Evolutionary conservation across 2,888 invertebrate genomes (phyloP).

Genomic region (Lobophora halterata): DNA sequence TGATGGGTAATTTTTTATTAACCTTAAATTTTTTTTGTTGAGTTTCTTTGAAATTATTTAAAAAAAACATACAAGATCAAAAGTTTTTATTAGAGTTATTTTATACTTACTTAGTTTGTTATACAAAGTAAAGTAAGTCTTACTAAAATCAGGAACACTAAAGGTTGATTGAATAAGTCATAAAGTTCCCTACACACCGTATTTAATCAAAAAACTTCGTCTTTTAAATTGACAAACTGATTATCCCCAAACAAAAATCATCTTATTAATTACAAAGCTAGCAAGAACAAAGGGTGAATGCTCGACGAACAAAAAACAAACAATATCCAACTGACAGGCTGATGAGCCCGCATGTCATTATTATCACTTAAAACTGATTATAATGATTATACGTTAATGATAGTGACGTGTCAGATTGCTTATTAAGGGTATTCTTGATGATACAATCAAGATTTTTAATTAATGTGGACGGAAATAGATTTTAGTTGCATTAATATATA

Average conservation of each 20-base stretch:
- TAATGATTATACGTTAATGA: slow-evolving; percentile 66
- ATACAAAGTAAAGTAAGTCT: too few relatives aligned
- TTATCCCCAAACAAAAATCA: slow-evolving; percentile 6
- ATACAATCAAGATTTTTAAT: slow-evolving; percentile 52
- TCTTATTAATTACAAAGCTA: slow-evolving; percentile 27
- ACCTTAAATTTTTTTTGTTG: too few relatives aligned
- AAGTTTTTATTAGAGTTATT: too few relatives aligned
- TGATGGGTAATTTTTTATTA: too few relatives aligned
- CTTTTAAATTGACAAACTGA: background rate
- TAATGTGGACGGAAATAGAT: too few relatives aligned
- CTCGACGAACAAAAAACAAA: slow-evolving; percentile 56
- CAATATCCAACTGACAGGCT: slow-evolving; percentile 34
- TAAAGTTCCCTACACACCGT: too few relatives aligned
- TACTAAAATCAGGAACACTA: too few relatives aligned
- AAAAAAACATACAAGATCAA: too few relatives aligned
- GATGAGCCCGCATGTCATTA: slow-evolving; percentile 51
- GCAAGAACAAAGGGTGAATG: slow-evolving; percentile 58
- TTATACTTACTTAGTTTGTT: too few relatives aligned
- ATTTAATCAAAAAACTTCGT: background rate
- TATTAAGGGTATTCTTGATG: slow-evolving; percentile 55
- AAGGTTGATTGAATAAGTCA: too few relatives aligned
- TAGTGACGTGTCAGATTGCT: slow-evolving; percentile 71
- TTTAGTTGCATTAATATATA: too few relatives aligned
- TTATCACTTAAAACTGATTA: slow-evolving; percentile 74
- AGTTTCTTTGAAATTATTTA: too few relatives aligned